These are phyloP conservation scores for Strongylocentrotus purpuratus DNA, from an alignment of 35 echinoderm and acorn worm species.

Conservation along the genomic window DNA sequence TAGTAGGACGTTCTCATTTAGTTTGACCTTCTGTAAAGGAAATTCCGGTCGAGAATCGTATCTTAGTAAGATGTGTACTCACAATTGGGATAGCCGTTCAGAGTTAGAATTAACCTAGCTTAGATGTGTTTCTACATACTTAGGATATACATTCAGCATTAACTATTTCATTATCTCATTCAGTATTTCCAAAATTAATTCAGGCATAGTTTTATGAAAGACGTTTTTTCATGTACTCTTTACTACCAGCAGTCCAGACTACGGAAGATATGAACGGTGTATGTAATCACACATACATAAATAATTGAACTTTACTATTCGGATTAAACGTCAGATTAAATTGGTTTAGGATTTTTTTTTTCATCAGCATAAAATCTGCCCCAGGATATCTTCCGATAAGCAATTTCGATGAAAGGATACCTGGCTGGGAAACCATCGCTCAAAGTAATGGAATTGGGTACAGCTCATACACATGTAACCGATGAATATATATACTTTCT, in stretches of 20 bases:
- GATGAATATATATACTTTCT: not conserved
- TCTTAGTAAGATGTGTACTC: no score
- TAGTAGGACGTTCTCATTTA: no score
- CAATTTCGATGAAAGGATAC: not conserved
- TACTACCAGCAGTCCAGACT: not conserved
- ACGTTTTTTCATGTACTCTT: no score
- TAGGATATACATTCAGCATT: no score
- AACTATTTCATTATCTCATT: no score
- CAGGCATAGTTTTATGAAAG: no score
- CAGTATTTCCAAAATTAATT: no score
- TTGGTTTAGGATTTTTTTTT: not conserved
- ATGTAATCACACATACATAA: not conserved
- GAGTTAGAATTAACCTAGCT: no score
- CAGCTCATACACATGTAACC: not conserved
- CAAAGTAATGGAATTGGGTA: not conserved
- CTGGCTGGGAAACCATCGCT: not conserved
- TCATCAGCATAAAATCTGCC: not conserved
- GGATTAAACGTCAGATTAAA: constrained; percentile 12
- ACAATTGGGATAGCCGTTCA: no score
- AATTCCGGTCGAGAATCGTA: no score
- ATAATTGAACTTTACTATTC: not conserved
- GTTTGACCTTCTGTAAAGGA: no score
- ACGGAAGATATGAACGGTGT: not conserved
- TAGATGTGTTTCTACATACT: no score
- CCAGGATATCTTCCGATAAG: not conserved